phyloP scores from a whole-genome alignment of 2,888 invertebrate genomes.

The Odiellus spinosus region DNA sequence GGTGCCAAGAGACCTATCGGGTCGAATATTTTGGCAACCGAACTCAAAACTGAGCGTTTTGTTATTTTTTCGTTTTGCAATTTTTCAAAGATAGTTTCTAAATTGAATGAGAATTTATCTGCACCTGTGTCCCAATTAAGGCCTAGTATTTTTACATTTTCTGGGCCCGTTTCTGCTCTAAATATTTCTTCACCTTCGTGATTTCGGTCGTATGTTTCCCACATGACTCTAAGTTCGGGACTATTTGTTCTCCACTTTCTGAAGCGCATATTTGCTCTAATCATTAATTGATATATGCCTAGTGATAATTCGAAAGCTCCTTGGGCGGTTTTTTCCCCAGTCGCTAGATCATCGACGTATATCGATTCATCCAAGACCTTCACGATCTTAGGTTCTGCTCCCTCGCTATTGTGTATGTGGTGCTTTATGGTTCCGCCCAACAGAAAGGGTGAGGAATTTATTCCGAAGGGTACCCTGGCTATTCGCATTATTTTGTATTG shows the following conservation, averaged over 20 bases:
- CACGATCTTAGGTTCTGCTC: neutral
- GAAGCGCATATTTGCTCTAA: conserved; percentile 1
- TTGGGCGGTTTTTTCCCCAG: neutral
- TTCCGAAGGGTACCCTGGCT: neutral
- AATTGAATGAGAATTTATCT: too few relatives aligned
- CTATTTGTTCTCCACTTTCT: conserved; percentile 1
- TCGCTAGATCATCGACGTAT: conserved; percentile 3
- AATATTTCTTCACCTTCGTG: conserved; percentile 1
- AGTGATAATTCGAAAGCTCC: neutral
- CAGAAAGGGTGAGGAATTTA: conserved; percentile 2
- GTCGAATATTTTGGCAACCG: too few relatives aligned
- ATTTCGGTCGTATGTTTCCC: neutral
- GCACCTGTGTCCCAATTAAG: too few relatives aligned
- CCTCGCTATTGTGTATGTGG: conserved; percentile 1
- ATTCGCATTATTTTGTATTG: neutral
- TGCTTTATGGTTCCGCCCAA: conserved; percentile 1
- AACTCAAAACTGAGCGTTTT: conserved; percentile 1
- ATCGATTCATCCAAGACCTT: neutral
- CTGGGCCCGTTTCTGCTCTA: neutral
- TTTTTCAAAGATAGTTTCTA: too few relatives aligned
- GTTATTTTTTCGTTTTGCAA: too few relatives aligned
- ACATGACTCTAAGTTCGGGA: neutral
- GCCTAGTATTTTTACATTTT: conserved; percentile 1
- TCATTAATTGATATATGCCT: neutral
- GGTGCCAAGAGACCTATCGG: too few relatives aligned